Conservation (phyloP, 2,888 invertebrate species). For the Xestoiulus laeticollis region DNA sequence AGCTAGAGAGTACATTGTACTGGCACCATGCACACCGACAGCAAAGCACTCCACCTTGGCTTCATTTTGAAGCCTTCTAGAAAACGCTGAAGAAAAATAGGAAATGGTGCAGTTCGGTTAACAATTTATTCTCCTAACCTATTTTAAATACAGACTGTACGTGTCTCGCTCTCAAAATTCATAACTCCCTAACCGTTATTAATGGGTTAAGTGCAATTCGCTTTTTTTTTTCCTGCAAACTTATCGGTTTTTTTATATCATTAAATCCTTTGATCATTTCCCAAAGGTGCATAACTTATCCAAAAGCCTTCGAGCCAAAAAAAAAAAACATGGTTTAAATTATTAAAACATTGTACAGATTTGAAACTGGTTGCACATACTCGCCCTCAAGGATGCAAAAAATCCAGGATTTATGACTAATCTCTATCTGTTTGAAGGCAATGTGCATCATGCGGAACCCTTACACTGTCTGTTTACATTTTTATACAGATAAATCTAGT, state of each 20-base stretch:
- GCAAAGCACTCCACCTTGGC: background rate
- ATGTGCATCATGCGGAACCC: background rate
- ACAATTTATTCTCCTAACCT: background rate
- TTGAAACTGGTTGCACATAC: slow-evolving; percentile 4
- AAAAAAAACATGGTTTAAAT: background rate
- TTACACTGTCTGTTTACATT: background rate
- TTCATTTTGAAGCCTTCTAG: background rate
- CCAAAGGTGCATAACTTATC: background rate
- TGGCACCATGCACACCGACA: background rate
- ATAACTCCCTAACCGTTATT: background rate
- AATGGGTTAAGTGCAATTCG: background rate
- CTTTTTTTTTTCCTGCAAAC: background rate
- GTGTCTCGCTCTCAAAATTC: background rate
- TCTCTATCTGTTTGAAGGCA: background rate
- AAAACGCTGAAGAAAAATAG: background rate
- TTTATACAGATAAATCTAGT: background rate
- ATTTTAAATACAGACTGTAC: background rate
- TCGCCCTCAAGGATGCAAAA: background rate
- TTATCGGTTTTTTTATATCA: background rate
- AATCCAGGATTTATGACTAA: slow-evolving; percentile 25
- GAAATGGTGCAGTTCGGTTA: background rate
- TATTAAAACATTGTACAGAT: slow-evolving; percentile 10
- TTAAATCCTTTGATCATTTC: background rate
- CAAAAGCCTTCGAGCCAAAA: slow-evolving; percentile 1
- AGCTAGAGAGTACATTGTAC: slow-evolving; percentile 1